Evolutionary conservation across 2,113 vertebrate genomes (phyloP).

Genomic region (Archilochus colubris): DNA sequence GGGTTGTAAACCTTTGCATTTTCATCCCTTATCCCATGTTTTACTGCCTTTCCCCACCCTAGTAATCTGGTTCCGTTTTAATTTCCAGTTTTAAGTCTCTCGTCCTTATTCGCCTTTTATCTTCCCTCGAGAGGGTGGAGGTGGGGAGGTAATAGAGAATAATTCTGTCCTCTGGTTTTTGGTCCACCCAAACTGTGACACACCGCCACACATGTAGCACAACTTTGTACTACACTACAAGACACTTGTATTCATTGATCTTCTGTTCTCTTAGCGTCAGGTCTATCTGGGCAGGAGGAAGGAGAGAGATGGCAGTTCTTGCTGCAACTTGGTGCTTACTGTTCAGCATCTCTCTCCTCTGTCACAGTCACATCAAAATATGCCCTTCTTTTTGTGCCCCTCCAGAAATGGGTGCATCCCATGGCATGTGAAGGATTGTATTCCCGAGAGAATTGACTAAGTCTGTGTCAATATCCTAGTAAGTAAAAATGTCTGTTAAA

Average conservation of each 20-base stretch:
- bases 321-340: neutral
- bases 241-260: neutral
- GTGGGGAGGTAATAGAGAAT: too few species aligned
- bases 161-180: too few species aligned
- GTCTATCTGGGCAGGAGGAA: neutral
- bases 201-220: neutral
- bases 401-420: neutral
- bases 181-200: too few species aligned
- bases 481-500: neutral
- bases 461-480: neutral
- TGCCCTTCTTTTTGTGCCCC: neutral
- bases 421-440: neutral
- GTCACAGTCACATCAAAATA: neutral
- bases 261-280: neutral
- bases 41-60: too few species aligned
- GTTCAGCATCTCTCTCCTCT: neutral
- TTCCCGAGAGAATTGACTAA: neutral
- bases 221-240: neutral
- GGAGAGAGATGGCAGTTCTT: neutral
- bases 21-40: too few species aligned
- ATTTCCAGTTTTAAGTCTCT: too few species aligned
- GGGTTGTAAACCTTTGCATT: too few species aligned
- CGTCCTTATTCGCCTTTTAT: too few species aligned
- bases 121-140: too few species aligned
- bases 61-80: too few species aligned